These are phyloP conservation scores for Allophyes oxyacanthae DNA, from an alignment of 2,888 invertebrate genomes.

Conservation along the genomic window DNA sequence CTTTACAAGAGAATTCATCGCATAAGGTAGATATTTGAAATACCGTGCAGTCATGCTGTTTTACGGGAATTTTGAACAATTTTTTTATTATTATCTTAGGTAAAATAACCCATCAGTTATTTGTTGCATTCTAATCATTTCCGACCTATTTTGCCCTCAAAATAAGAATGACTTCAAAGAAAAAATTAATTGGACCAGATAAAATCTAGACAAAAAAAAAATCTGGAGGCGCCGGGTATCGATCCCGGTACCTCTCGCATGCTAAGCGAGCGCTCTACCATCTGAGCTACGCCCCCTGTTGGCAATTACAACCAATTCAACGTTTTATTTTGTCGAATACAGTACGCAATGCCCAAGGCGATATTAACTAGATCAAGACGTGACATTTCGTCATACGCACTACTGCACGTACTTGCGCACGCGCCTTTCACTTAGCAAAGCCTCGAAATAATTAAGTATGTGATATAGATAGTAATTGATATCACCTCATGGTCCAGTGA, in stretches of 20 bases:
- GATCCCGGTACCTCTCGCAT: conserved; percentile 88
- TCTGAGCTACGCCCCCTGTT: conserved; percentile 80
- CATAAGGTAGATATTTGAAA: too few species aligned
- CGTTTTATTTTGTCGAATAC: neutral
- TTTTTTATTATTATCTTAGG: too few species aligned
- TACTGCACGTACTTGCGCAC: conserved; percentile 16
- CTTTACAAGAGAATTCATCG: too few species aligned
- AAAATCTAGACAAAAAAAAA: conserved; percentile 1
- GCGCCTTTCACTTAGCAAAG: conserved; percentile 37
- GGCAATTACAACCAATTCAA: conserved; percentile 2
- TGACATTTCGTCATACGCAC: conserved; percentile 38
- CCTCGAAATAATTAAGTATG: too few species aligned
- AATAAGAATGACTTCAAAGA: too few species aligned
- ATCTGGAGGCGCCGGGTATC: conserved; percentile 61
- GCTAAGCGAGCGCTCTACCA: conserved; percentile 84
- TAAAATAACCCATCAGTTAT: too few species aligned
- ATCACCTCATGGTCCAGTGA: too few species aligned
- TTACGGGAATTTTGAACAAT: too few species aligned
- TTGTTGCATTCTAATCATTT: too few species aligned
- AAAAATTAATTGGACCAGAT: neutral
- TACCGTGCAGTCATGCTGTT: too few species aligned
- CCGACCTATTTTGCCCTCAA: too few species aligned
- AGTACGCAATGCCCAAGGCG: conserved; percentile 15
- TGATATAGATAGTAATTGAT: too few species aligned
- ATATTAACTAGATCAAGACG: conserved; percentile 28